A percentile compares a stretch with the other conserved stretches of the same genome.
Evolutionary conservation across 2,888 invertebrate species (phyloP).

Genomic region (Lingula anatina): DNA sequence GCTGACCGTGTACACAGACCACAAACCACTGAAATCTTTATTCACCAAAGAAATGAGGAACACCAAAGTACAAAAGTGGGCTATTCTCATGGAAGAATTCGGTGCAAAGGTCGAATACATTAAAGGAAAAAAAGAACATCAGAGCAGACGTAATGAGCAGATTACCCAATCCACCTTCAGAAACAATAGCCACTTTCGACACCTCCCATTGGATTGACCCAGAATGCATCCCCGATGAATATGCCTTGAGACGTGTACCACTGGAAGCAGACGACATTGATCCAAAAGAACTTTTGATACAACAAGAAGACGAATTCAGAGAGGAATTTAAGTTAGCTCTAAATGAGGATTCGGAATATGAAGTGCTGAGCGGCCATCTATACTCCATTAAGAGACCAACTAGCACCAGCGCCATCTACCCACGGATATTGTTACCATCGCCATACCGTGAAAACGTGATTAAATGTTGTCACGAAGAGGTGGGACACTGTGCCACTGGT

Average conservation of each 20-base stretch:
- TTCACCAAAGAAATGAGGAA: slow-evolving; percentile 8
- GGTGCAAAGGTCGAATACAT: slow-evolving; percentile 9
- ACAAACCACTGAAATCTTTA: slow-evolving; percentile 5
- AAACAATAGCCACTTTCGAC: not conserved
- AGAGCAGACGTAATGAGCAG: slow-evolving; percentile 8
- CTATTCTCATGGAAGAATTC: slow-evolving; percentile 9
- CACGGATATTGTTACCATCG: slow-evolving; percentile 2
- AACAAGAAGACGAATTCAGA: too few relatives aligned
- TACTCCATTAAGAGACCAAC: too few relatives aligned
- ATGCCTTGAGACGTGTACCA: too few relatives aligned
- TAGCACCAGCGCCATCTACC: too few relatives aligned
- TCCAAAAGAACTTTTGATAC: too few relatives aligned
- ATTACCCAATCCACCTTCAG: not conserved
- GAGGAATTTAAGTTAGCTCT: too few relatives aligned
- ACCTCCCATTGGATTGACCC: slow-evolving; percentile 4
- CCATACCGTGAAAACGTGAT: slow-evolving; percentile 2
- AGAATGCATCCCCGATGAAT: too few relatives aligned
- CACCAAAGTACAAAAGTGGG: slow-evolving; percentile 10
- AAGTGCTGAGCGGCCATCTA: too few relatives aligned
- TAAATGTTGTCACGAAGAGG: slow-evolving; percentile 4
- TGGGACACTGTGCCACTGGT: slow-evolving; percentile 1
- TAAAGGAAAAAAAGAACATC: slow-evolving; percentile 6
- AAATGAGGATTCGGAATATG: too few relatives aligned
- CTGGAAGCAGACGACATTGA: too few relatives aligned
- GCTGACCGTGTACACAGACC: slow-evolving; percentile 3